Conservation (phyloP, 2,888 invertebrate species). For the Apodemia duryi region DNA sequence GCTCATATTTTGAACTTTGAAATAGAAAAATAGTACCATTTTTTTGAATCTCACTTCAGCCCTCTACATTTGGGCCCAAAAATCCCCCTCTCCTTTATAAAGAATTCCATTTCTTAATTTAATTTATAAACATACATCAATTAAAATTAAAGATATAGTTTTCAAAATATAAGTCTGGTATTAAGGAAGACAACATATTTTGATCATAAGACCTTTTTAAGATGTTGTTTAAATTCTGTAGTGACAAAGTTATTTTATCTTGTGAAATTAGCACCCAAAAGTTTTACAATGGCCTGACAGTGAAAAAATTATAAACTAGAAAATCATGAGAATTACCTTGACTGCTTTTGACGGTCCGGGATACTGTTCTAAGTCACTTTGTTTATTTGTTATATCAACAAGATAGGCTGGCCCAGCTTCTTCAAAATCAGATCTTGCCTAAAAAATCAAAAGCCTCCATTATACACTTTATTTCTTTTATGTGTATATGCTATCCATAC, state of each 20-base stretch:
- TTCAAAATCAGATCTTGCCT: not conserved
- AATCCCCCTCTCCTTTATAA: too few relatives aligned
- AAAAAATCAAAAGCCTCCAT: not conserved
- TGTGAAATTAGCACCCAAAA: not conserved
- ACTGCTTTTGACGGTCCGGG: not conserved
- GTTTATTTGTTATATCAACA: not conserved
- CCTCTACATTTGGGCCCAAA: too few relatives aligned
- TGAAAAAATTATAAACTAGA: not conserved
- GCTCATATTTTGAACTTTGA: too few relatives aligned
- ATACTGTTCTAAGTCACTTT: not conserved
- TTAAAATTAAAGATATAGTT: not conserved
- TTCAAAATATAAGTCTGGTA: not conserved
- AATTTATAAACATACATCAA: not conserved
- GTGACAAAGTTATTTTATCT: not conserved
- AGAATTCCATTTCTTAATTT: too few relatives aligned
- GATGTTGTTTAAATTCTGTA: too few relatives aligned
- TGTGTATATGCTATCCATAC: not conserved
- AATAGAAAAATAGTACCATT: too few relatives aligned
- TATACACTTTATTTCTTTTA: not conserved
- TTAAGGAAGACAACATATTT: not conserved
- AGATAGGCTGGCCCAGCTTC: not conserved
- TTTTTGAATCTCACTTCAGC: too few relatives aligned
- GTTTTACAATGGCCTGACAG: not conserved
- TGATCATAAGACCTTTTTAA: too few relatives aligned
- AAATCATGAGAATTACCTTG: not conserved